Percentiles rank a stretch among this genome's conserved stretches.
Evolutionary conservation across 2,113 vertebrate genomes (phyloP).

Genomic region (Steatornis caripensis): DNA sequence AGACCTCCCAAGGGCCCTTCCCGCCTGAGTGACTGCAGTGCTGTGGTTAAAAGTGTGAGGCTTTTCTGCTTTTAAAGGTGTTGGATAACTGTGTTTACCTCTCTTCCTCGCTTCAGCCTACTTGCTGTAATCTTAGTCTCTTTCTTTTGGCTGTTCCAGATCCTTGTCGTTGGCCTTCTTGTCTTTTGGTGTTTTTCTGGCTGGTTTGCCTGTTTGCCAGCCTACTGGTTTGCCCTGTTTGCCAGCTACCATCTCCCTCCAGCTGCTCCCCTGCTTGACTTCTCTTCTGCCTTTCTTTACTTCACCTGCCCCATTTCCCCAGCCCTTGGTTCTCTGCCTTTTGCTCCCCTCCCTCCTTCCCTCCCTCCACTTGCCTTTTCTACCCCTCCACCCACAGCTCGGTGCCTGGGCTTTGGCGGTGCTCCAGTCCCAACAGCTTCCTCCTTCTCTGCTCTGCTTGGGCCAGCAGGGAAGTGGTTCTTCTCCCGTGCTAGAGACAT

Average conservation of each 20-base stretch:
- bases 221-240: background rate
- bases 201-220: background rate
- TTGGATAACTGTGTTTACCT: background rate
- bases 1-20: background rate
- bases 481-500: fast-evolving
- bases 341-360: background rate
- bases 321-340: background rate
- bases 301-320: fast-evolving
- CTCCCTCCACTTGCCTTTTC: background rate
- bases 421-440: background rate
- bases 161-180: background rate
- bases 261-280: background rate
- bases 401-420: fast-evolving
- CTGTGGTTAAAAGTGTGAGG: background rate
- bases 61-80: background rate
- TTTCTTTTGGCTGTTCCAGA: background rate
- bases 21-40: background rate
- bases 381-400: fast-evolving
- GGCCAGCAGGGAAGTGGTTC: background rate
- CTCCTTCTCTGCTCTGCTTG: background rate
- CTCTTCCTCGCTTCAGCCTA: background rate
- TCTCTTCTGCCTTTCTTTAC: background rate
- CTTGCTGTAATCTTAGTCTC: background rate
- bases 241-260: background rate
- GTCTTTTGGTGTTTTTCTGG: background rate